A percentile compares a stretch with the other conserved stretches of the same genome.
Conservation (phyloP, 2,113 vertebrate species). For the Periophthalmodon schlosseri region DNA sequence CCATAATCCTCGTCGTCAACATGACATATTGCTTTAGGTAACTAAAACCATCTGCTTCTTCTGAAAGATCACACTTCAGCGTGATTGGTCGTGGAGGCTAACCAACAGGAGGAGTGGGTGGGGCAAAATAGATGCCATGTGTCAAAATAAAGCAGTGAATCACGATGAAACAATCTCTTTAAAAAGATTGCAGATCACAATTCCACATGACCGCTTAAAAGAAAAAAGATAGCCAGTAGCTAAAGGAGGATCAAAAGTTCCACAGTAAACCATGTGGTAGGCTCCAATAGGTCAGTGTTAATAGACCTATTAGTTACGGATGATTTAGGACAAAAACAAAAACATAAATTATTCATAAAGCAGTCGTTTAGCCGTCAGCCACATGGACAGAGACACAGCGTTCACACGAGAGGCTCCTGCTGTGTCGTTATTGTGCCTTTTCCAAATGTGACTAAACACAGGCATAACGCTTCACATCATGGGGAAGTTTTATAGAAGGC, state of each 20-base stretch:
- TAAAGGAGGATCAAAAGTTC: neutral
- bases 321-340: neutral
- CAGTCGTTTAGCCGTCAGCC: constrained; percentile 10
- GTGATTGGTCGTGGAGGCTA: neutral
- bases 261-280: neutral
- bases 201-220: neutral
- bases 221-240: neutral
- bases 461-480: constrained; percentile 33
- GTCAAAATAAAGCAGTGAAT: no score
- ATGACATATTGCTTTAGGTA: neutral
- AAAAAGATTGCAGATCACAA: no score
- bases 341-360: neutral
- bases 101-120: neutral
- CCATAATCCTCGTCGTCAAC: no score
- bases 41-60: neutral
- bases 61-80: neutral
- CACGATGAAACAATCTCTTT: no score
- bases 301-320: neutral
- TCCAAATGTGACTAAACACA: constrained; percentile 41
- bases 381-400: constrained; percentile 14
- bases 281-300: neutral
- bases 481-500: constrained; percentile 23
- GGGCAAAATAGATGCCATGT: neutral
- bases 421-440: constrained; percentile 46
- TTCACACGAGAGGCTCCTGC: constrained; percentile 22